phyloP scores from a whole-genome alignment of 2,113 vertebrate species.

The Lutjanus erythropterus region DNA sequence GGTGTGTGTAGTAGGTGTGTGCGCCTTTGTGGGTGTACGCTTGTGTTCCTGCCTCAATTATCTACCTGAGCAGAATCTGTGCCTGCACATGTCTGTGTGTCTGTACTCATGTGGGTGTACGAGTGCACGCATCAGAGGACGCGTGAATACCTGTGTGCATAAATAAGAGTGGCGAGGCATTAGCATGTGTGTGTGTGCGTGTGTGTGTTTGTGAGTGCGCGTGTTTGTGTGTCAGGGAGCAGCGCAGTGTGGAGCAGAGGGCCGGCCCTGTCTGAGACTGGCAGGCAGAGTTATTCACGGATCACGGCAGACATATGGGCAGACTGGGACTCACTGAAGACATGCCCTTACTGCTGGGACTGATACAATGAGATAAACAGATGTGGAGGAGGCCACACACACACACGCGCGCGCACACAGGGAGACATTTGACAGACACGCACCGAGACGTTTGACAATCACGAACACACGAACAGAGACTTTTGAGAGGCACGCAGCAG shows the following conservation, averaged over 20 bases:
- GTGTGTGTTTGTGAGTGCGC: conserved; percentile 25
- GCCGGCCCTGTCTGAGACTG: conserved; percentile 72
- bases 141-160: conserved; percentile 68
- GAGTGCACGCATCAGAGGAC: conserved; percentile 59
- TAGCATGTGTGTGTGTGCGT: conserved; percentile 44
- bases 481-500: conserved; percentile 7
- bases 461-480: neutral
- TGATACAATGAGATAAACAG: conserved; percentile 77
- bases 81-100: conserved; percentile 51
- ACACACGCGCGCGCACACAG: conserved; percentile 26
- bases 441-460: conserved; percentile 14
- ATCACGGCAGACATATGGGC: conserved; percentile 83
- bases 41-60: conserved; percentile 63
- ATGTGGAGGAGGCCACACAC: conserved; percentile 66
- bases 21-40: conserved; percentile 16
- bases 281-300: conserved; percentile 81
- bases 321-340: conserved; percentile 75
- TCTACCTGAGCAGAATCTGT: conserved; percentile 68
- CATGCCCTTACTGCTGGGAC: conserved; percentile 77
- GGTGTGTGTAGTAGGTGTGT: conserved; percentile 33
- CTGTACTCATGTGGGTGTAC: conserved; percentile 49
- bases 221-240: conserved; percentile 50
- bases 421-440: conserved; percentile 18
- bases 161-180: conserved; percentile 54
- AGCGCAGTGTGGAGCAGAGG: conserved; percentile 56